phyloP scores from a whole-genome alignment of 2,888 invertebrate species.

The Drosophila suboccidentalis region DNA sequence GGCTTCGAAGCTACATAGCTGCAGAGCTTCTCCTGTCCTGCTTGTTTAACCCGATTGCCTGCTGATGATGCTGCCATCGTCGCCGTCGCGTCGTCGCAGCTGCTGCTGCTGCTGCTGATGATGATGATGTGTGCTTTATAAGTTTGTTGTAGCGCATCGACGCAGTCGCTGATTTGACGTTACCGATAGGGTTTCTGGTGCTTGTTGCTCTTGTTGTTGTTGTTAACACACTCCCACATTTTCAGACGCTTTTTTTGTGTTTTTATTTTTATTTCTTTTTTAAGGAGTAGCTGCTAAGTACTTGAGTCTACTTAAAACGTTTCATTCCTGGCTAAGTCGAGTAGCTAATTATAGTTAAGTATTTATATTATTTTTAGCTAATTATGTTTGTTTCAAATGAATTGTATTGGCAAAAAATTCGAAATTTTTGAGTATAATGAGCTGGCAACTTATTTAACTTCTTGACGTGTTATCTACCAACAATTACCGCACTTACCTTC shows the following conservation, averaged over 20 bases:
- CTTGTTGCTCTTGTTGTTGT: slow-evolving; percentile 71
- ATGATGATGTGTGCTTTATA: slow-evolving; percentile 79
- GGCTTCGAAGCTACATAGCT: slow-evolving; percentile 54
- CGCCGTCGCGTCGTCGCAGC: slow-evolving; percentile 18
- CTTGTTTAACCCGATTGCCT: slow-evolving; percentile 59
- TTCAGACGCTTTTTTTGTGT: slow-evolving; percentile 41
- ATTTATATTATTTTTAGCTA: too few relatives aligned
- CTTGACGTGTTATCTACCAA: slow-evolving; percentile 27
- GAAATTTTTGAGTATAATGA: neutral
- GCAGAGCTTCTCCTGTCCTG: slow-evolving; percentile 44
- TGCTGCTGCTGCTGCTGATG: slow-evolving; percentile 55
- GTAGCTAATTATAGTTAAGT: slow-evolving; percentile 1
- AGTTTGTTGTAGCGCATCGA: slow-evolving; percentile 66
- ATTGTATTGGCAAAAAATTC: neutral
- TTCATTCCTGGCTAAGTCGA: neutral
- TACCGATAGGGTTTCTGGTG: slow-evolving; percentile 60
- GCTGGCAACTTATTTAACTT: slow-evolving; percentile 13
- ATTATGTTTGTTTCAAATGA: too few relatives aligned
- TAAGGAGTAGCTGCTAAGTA: slow-evolving; percentile 41
- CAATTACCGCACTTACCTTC: slow-evolving; percentile 31
- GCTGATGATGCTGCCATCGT: slow-evolving; percentile 51
- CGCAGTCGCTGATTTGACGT: slow-evolving; percentile 71
- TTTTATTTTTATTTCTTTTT: slow-evolving; percentile 24
- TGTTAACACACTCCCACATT: slow-evolving; percentile 80
- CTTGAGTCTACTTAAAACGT: slow-evolving; percentile 26